Evolutionary conservation across 2,888 invertebrate species (phyloP).

Genomic region (Ditula angustiorana): DNA sequence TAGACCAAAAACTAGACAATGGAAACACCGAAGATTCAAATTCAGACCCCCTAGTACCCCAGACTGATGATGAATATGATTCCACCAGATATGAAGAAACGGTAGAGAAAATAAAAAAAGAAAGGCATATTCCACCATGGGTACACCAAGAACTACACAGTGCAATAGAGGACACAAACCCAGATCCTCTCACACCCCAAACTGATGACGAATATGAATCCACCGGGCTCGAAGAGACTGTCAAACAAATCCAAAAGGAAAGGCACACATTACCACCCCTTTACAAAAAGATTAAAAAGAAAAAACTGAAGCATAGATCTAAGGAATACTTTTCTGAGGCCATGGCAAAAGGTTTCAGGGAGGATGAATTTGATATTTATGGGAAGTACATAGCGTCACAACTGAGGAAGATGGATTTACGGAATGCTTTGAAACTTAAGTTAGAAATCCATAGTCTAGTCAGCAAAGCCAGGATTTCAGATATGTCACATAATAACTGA

Average conservation of each 20-base stretch:
- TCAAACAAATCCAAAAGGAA: conserved; percentile 52
- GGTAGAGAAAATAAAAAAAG: conserved; percentile 49
- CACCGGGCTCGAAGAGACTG: conserved; percentile 27
- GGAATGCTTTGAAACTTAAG: conserved; percentile 64
- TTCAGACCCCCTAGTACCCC: conserved; percentile 63
- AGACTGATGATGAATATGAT: conserved; percentile 63
- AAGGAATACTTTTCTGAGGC: conserved; percentile 47
- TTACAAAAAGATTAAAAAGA: conserved; percentile 62
- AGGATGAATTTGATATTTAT: conserved; percentile 74
- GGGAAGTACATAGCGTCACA: conserved; percentile 71
- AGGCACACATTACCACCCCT: conserved; percentile 43
- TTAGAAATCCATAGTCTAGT: conserved; percentile 66
- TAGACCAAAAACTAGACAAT: conserved; percentile 57
- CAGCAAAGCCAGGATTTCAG: conserved; percentile 65
- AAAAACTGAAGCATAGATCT: conserved; percentile 57
- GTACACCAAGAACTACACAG: conserved; percentile 58
- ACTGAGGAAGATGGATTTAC: conserved; percentile 62
- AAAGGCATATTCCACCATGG: conserved; percentile 54
- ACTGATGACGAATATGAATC: conserved; percentile 63
- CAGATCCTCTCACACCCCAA: conserved; percentile 63
- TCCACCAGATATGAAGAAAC: conserved; percentile 47
- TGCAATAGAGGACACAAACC: conserved; percentile 55
- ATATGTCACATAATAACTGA: conserved; percentile 45
- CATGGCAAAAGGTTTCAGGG: conserved; percentile 47
- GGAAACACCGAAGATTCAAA: conserved; percentile 55